These are phyloP conservation scores for Kuschelorhynchus macadamiae DNA, from an alignment of 2,888 invertebrate species.

Conservation along the genomic window DNA sequence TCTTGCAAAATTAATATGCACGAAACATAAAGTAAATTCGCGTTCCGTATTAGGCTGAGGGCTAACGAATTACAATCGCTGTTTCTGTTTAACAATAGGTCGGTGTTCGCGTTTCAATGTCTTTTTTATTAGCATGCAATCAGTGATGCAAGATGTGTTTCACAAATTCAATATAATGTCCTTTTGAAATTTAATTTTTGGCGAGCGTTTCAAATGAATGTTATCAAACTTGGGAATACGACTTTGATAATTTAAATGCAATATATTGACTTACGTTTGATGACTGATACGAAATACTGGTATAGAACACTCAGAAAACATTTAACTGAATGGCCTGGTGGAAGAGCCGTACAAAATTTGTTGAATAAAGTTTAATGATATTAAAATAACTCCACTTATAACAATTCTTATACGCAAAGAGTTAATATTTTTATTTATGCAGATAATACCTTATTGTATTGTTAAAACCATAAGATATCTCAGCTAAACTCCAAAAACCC, in stretches of 20 bases:
- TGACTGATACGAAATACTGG: too few relatives aligned
- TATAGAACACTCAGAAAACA: too few relatives aligned
- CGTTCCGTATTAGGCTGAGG: slow-evolving; percentile 25
- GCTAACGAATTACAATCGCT: slow-evolving; percentile 16
- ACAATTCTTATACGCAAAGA: too few relatives aligned
- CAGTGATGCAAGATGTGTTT: slow-evolving; percentile 17
- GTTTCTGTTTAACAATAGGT: slow-evolving; percentile 29
- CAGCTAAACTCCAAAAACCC: too few relatives aligned
- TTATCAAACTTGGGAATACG: background rate
- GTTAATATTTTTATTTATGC: too few relatives aligned
- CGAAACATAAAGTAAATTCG: background rate
- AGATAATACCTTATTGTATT: too few relatives aligned
- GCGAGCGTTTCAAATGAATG: background rate
- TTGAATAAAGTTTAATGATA: too few relatives aligned
- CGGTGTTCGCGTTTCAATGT: slow-evolving; percentile 27
- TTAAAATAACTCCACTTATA: too few relatives aligned
- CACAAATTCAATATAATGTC: slow-evolving; percentile 18
- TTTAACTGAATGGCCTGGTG: too few relatives aligned
- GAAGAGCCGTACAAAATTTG: too few relatives aligned
- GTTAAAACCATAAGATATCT: too few relatives aligned
- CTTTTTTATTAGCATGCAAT: slow-evolving; percentile 23
- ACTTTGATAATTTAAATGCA: background rate
- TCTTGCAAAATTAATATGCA: slow-evolving; percentile 19
- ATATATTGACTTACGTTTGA: too few relatives aligned
- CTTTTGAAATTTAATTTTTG: slow-evolving; percentile 12